phyloP scores from a whole-genome alignment of 2,888 invertebrate genomes.

The Cenopis cana region DNA sequence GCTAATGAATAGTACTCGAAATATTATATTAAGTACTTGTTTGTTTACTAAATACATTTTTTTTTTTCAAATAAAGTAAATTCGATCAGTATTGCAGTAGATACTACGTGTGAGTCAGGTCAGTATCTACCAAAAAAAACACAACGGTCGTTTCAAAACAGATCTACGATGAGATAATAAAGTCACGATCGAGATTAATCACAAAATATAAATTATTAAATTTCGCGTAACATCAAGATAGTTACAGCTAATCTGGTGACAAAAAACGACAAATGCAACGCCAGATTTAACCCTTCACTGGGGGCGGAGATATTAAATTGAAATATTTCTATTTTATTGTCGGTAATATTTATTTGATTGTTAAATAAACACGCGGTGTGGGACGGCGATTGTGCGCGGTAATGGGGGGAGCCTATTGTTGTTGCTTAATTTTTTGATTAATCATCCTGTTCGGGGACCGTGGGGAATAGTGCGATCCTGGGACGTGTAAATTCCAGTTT shows the following conservation, averaged over 20 bases:
- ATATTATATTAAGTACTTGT: too few relatives aligned
- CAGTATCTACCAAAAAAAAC: constrained; percentile 56
- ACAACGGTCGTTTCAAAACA: constrained; percentile 49
- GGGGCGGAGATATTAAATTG: constrained; percentile 81
- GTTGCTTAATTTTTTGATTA: constrained; percentile 85
- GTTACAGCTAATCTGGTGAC: constrained; percentile 68
- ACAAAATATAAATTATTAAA: constrained; percentile 76
- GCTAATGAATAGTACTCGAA: too few relatives aligned
- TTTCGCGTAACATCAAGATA: constrained; percentile 82
- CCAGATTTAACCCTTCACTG: constrained; percentile 76
- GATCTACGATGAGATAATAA: constrained; percentile 54
- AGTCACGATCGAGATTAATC: constrained; percentile 58
- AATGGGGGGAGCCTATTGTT: constrained; percentile 78
- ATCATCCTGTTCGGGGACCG: constrained; percentile 75
- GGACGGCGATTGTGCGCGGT: constrained; percentile 78
- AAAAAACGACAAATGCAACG: constrained; percentile 65
- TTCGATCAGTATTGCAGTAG: neutral
- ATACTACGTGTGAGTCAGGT: constrained; percentile 28
- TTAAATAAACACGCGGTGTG: constrained; percentile 83
- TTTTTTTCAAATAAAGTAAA: neutral
- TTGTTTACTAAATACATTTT: too few relatives aligned
- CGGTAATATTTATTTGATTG: constrained; percentile 85
- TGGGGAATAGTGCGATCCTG: constrained; percentile 70
- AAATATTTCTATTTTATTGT: constrained; percentile 84
- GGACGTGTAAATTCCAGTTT: constrained; percentile 65